Base-by-base conservation (phyloP, 2,888 invertebrate genomes). In the Campoplex capitator region DNA sequence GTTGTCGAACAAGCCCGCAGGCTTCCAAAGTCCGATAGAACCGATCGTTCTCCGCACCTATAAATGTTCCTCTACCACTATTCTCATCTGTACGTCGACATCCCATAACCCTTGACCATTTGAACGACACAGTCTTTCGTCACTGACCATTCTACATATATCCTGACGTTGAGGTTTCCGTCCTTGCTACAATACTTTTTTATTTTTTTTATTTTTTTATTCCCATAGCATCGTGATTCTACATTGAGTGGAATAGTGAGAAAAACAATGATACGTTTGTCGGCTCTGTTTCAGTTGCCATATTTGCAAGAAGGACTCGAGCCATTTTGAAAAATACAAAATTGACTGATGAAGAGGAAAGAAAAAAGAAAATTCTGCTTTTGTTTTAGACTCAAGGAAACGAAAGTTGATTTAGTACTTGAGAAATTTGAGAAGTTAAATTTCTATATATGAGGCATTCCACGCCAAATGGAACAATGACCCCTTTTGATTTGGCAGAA, bases 1-100 rank as follows among this genome's bases (percentile, higher is more conserved):
- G 65, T n/a, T 73, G 78, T 32, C 54, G 73, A 84, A 65, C 51
- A 62, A 58, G 75, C 84, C 84, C 79, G 74, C 67, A 45, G 74
- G 84, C 58, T 79, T 75, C 62, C 62, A 65, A 45, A 84, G 75
- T 80, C 58, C 82, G 48, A 42, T 80, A 62, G 62, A 71, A 80
- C 51, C 75, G 80, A 84, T 80, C 84, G 68, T n/a, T 48, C 32
- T 62, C 62, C 75, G 42, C 23, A 42, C 23, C 84, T 75, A 75
- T 76, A 84, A 84, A 84, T 84, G 84, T 51, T 65, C 32, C 48
- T 73, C 58, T 23, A 42, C 45, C 68, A 58, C 74, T 75, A 74
- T 74, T 62, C 78, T 48, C 35, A 62, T 28, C 67, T 42, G 54
- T 62, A 45, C 58, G 45, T 51, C 83, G 48, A 23, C 51, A 38